Evolutionary conservation across 37 sponge, comb jelly and placozoan genomes (phyloP), one percentile per base, ranked within the genome.

Genomic region (Cliona cf. orientalis): DNA sequence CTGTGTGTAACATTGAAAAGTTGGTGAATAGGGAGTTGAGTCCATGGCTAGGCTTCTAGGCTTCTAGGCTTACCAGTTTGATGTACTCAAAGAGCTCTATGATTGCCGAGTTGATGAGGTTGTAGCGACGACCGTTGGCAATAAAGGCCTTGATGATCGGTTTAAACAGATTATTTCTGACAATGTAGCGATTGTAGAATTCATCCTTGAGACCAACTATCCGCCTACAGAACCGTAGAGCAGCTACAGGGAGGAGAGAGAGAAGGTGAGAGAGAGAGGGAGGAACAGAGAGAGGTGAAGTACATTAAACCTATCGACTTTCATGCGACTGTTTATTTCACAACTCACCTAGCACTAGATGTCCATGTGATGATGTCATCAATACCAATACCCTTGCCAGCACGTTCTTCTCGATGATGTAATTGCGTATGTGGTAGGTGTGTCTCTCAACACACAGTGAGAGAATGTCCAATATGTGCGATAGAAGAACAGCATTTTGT

Each of bases 131-230:
- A 0, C 97, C 93, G 57, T 98, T 97, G 34, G 87, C 91, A 17
- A 76, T 62, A 21, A 99, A 88, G 2, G 91, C 79, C 38, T 80
- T 86, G 43, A 95, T 79, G 6, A 99, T 90, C 26, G 93, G 97
- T 0, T 66, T 58, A 38, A 99, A 80, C 31, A 95, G 92, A 69
- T 99, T 89, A 44, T 87, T 81, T 31, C 82, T 75, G 80, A 95
- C 66, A 61, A 99, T 90, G 74, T 99, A 99, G 17, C 86, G 87
- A 79, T 97, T 89, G 74, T 90, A 97, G 59, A 90, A 92, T 66
- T 99, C 99, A 59, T 99, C 99, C 66, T 95, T 94, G 23, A 97
- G 86, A 22, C 97, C 99, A 38, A 99, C 77, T 39, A 99, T 97
- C 84, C 81, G 81, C 33, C 99, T 83, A 45, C 93, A 92, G 69